Conservation (phyloP, 2,888 invertebrate genomes). For the Papilio protenor region DNA sequence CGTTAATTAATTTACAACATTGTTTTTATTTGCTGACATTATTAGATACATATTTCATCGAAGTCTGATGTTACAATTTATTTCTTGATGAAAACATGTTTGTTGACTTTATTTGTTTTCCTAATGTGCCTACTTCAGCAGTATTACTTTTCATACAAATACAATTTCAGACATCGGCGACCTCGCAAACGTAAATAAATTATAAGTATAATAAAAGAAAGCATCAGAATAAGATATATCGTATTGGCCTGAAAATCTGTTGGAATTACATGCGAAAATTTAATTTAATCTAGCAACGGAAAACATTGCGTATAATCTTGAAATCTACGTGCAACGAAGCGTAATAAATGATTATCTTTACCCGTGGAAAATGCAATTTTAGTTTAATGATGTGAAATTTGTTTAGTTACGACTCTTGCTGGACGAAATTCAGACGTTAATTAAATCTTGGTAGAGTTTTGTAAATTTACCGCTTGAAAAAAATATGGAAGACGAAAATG, state of each 20-base stretch:
- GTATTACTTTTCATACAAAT: slow-evolving; percentile 18
- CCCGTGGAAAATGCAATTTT: slow-evolving; percentile 71
- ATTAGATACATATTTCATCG: background rate
- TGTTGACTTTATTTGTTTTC: slow-evolving; percentile 6
- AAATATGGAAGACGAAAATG: slow-evolving; percentile 48
- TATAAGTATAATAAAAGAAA: slow-evolving; percentile 8
- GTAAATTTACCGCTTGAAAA: slow-evolving; percentile 55
- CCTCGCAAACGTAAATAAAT: slow-evolving; percentile 26
- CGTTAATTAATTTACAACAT: no score
- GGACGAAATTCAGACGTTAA: slow-evolving; percentile 65
- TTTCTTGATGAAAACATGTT: background rate
- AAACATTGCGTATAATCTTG: slow-evolving; percentile 75
- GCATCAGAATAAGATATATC: slow-evolving; percentile 50
- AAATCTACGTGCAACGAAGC: slow-evolving; percentile 74
- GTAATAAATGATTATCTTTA: slow-evolving; percentile 76
- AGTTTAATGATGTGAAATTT: slow-evolving; percentile 67
- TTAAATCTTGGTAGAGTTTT: slow-evolving; percentile 46
- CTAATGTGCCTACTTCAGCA: slow-evolving; percentile 19
- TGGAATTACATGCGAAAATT: slow-evolving; percentile 69
- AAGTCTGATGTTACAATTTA: background rate
- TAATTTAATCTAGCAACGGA: slow-evolving; percentile 70
- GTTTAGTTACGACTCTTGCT: slow-evolving; percentile 66
- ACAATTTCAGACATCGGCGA: slow-evolving; percentile 10
- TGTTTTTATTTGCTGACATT: background rate
- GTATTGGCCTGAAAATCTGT: slow-evolving; percentile 72